phyloP scores from a whole-genome alignment of 2,113 vertebrate genomes.

The Ciconia maguari region DNA sequence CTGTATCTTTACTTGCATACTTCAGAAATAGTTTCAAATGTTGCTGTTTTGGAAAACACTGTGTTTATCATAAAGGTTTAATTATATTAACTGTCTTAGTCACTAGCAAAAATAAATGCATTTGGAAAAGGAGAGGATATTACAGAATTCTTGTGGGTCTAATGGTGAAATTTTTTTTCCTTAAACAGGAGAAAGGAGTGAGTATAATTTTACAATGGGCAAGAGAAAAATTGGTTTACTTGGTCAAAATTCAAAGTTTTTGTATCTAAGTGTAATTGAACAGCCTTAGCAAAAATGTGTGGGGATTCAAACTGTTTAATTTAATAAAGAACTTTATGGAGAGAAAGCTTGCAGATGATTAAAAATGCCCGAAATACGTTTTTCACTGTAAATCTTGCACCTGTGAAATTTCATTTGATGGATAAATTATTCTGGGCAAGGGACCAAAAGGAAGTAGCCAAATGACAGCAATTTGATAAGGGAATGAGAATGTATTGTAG shows the following conservation, averaged over 20 bases:
- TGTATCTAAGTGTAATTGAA: background rate
- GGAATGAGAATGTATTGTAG: background rate
- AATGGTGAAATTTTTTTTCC: background rate
- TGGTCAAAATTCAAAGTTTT: background rate
- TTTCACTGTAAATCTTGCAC: background rate
- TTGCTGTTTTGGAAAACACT: background rate
- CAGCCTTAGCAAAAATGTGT: background rate
- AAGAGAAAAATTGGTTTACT: background rate
- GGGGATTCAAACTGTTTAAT: background rate
- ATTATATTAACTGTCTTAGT: background rate
- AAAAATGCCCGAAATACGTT: background rate
- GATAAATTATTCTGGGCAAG: background rate
- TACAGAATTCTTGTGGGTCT: background rate
- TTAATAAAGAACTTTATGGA: background rate
- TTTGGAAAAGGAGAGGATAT: background rate
- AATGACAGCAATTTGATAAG: background rate
- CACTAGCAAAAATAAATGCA: background rate
- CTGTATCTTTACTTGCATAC: background rate
- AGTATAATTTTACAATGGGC: background rate
- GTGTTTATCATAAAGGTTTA: background rate
- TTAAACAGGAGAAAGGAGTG: background rate
- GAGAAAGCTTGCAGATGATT: background rate
- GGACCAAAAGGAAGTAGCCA: background rate
- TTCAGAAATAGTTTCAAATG: background rate
- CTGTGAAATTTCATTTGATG: background rate